Evolutionary conservation across 2,888 invertebrate species (phyloP), one percentile per base, ranked within the genome.

Genomic region (Drosophila melanosoma): DNA sequence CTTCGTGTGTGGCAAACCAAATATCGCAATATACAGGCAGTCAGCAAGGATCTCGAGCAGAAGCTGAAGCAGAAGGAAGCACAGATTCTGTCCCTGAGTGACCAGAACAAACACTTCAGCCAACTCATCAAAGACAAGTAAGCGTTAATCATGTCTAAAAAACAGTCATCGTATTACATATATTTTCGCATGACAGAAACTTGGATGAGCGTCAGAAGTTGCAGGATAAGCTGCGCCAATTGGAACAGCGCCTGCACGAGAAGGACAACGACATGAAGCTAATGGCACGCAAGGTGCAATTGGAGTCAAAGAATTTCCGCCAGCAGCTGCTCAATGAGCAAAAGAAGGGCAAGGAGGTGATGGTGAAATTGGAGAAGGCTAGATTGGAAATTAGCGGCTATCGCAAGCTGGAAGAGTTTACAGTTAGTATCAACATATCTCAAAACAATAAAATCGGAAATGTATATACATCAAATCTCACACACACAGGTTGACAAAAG

Each of bases 121-220:
- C 95, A 95, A 80, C 93, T 97, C 33, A 96, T 96, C 80, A 96
- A 95, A 91, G 96, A 97, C 82, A 95, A 95, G 95, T 95, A 75
- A 86, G 91, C 75, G 15, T 32, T 20, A 20, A 20, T 1, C 15
- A 1, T 3, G 15, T 29, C 0, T 8, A 26, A 8, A 23, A n/a
- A 49, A 1, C 26, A n/a, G 7, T 5, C 5, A 10, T 10, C 1
- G 36, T 32, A 35, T 42, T 45, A 15, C 35, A 26, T 49, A 12
- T 23, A 42, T 62, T 38, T 5, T 12, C 7, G 23, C 45, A 8
- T 20, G 83, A 0, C 65, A 95, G 95, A 83, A 95, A 95, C 87
- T 94, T 97, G 11, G 94, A 94, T 17, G 97, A 97, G 82, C 94
- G 97, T 29, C 96, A 97, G 86, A 96, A 96, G 82, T 93, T 97